phyloP scores from a whole-genome alignment of 2,888 invertebrate species.

The Habroteleia sp. region DNA sequence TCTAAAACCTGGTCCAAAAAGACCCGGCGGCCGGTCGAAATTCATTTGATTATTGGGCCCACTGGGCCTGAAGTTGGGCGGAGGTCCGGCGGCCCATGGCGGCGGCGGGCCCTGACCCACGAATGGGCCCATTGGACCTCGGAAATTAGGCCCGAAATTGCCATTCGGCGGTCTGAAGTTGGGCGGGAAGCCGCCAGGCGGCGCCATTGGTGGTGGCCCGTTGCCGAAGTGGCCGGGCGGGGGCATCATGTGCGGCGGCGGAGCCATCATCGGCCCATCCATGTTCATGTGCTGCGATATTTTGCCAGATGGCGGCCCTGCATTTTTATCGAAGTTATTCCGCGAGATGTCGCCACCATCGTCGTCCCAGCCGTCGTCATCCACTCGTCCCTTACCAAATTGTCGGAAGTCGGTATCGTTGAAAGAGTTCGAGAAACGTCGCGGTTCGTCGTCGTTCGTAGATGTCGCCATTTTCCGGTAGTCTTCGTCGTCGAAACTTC shows the following conservation, averaged over 20 bases:
- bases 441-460: conserved; percentile 72
- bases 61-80: conserved; percentile 72
- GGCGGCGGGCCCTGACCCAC: conserved; percentile 69
- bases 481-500: conserved; percentile 42
- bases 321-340: conserved; percentile 71
- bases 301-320: conserved; percentile 72
- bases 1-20: conserved; percentile 74
- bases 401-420: conserved; percentile 74
- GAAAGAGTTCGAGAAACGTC: conserved; percentile 69
- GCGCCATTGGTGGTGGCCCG: conserved; percentile 71
- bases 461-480: conserved; percentile 56
- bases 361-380: conserved; percentile 61
- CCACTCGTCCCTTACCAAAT: conserved; percentile 59
- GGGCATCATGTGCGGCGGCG: conserved; percentile 73
- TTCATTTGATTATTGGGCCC: conserved; percentile 72
- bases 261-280: conserved; percentile 70
- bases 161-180: conserved; percentile 74
- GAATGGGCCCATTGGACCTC: conserved; percentile 74
- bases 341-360: conserved; percentile 61
- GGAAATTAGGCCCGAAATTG: conserved; percentile 76
- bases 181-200: conserved; percentile 70
- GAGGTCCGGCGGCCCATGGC: conserved; percentile 69
- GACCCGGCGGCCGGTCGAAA: conserved; percentile 74
- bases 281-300: conserved; percentile 71
- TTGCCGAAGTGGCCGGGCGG: conserved; percentile 75